Evolutionary conservation across 2,888 invertebrate species (phyloP).

Genomic region (Gibbula magus): DNA sequence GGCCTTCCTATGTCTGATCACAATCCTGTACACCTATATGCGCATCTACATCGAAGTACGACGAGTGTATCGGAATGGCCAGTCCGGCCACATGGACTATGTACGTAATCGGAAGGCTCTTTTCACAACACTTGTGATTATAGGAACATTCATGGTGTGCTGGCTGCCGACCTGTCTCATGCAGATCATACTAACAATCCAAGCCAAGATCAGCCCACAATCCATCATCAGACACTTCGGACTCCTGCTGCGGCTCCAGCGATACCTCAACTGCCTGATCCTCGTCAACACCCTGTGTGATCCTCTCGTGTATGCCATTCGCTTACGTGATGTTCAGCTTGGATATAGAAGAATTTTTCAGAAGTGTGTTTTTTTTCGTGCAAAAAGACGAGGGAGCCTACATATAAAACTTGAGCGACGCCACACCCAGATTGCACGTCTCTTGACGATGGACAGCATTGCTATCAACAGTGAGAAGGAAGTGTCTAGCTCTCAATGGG

Average conservation of each 20-base stretch:
- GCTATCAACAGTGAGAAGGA: neutral
- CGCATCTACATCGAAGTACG: constrained; percentile 59
- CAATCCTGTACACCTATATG: constrained; percentile 59
- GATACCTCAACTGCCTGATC: constrained; percentile 57
- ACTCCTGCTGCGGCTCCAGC: constrained; percentile 47
- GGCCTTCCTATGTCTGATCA: constrained; percentile 54
- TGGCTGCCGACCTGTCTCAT: constrained; percentile 65
- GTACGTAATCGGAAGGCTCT: constrained; percentile 59
- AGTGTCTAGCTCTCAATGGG: too few species aligned
- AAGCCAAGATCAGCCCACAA: constrained; percentile 43
- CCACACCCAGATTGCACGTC: constrained; percentile 9
- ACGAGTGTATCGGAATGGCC: constrained; percentile 35
- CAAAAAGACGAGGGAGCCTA: neutral
- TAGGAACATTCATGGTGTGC: constrained; percentile 61
- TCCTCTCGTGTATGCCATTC: constrained; percentile 62
- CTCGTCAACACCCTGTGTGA: constrained; percentile 59
- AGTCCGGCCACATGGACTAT: constrained; percentile 42
- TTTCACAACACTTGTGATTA: constrained; percentile 64
- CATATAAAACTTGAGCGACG: neutral
- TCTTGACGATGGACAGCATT: neutral
- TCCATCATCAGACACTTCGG: constrained; percentile 8
- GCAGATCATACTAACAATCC: constrained; percentile 45
- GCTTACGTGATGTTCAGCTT: constrained; percentile 54
- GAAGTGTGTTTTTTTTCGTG: constrained; percentile 22
- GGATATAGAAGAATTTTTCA: constrained; percentile 48